Base-by-base conservation (phyloP, 1,140 invertebrate genomes). In the Bicyclus anynana region DNA sequence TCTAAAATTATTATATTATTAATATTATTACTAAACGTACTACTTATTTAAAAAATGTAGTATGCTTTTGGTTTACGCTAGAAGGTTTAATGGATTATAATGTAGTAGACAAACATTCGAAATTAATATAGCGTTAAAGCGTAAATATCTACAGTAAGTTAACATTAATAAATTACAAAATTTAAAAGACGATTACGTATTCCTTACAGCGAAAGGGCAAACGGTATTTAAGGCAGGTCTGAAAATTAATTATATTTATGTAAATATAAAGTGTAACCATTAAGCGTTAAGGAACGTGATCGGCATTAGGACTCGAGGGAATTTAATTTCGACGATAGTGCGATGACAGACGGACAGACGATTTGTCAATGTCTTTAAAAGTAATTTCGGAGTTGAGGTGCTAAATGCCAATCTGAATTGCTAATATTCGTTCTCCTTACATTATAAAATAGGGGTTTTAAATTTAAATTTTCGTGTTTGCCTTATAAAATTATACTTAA, bases 341-440 rank as follows among this genome's bases (percentile, higher is more conserved):
- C 16, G 40, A 44, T 44, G 40, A 44, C 18, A 44, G 40, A 33
- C 55, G 38, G 52, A 53, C 54, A 49, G 42, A 59, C 49, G 40
- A 66, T 59, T 66, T 59, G 53, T 66, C 59, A 33, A 53, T 66
- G 52, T 58, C 62, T 20, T 33, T 48, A 51, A 52, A 52, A 55
- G 56, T 38, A 67, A 62, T 65, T 64, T 70, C 60, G 60, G 57
- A 10, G 53, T 65, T 46, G 46, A 65, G 40, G 54, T 65, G 67
- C 65, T 70, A 71, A 33, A 53, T 65, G 67, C 65, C 69, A 71
- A 78, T 77, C 72, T 72, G 65, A 74, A 75, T 80, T 69, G 70
- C 65, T 74, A 74, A 80, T 80, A 40, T 35, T 44, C 12, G 3
- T 38, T 16, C 16, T 33, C 3, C 29, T 9, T 29, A 33, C 29